Conservation (phyloP, 2,797 vertebrate species). For the Chelmon rostratus region DNA sequence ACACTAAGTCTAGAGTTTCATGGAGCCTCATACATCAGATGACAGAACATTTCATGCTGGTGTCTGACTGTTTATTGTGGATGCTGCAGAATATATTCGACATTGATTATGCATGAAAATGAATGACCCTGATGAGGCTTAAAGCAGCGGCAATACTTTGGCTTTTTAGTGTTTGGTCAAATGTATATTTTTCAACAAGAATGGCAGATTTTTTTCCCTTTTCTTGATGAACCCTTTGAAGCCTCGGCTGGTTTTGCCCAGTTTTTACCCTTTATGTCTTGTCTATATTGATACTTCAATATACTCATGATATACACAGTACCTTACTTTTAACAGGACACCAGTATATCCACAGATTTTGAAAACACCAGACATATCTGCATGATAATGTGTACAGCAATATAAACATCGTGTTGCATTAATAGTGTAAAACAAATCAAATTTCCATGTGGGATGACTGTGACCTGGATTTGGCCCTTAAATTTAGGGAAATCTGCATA, state of each 20-base stretch:
- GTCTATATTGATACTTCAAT: too few species aligned
- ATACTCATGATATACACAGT: too few species aligned
- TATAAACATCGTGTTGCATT: neutral
- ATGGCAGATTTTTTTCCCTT: neutral
- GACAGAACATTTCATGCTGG: neutral
- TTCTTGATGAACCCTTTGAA: neutral
- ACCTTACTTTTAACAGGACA: too few species aligned
- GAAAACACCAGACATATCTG: neutral
- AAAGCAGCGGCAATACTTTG: neutral
- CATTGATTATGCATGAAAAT: conserved; percentile 4
- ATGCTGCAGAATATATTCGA: neutral
- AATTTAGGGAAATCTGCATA: neutral
- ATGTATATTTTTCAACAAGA: neutral
- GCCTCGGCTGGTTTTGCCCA: neutral
- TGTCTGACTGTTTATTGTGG: neutral
- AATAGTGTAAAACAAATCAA: too few species aligned
- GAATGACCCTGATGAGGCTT: neutral
- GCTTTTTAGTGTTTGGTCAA: neutral
- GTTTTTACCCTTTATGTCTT: too few species aligned
- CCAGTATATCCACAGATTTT: neutral
- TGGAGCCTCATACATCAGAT: neutral
- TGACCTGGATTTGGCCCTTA: neutral
- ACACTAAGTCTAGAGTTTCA: conserved; percentile 23
- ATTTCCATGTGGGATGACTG: neutral
- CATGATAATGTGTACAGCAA: neutral